Conservation (phyloP, 2,888 invertebrate species). For the Deilephila elpenor region DNA sequence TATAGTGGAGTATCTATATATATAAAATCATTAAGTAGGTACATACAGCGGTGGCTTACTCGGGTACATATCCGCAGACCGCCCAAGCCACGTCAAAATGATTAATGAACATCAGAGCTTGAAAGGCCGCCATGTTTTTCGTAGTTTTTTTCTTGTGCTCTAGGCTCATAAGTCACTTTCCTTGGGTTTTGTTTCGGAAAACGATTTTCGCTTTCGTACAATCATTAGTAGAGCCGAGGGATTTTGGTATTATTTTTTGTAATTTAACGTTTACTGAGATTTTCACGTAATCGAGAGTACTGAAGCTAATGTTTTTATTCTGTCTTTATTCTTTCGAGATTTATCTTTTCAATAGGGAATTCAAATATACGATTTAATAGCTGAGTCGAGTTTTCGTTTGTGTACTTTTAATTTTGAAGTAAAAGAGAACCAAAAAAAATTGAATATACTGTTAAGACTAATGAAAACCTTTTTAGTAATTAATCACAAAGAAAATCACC, state of each 20-base stretch:
- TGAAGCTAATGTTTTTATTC: too few relatives aligned
- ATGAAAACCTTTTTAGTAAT: too few relatives aligned
- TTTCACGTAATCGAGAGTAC: neutral
- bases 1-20: neutral
- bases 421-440: too few relatives aligned
- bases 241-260: neutral
- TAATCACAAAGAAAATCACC: too few relatives aligned
- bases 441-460: too few relatives aligned
- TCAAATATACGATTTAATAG: too few relatives aligned
- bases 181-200: conserved; percentile 32
- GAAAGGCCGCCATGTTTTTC: conserved; percentile 67
- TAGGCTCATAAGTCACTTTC: conserved; percentile 36
- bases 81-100: conserved; percentile 68
- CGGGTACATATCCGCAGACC: conserved; percentile 59
- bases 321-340: too few relatives aligned
- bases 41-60: conserved; percentile 41
- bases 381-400: too few relatives aligned
- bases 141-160: conserved; percentile 42
- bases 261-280: neutral
- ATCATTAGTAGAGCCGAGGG: neutral
- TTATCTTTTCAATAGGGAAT: too few relatives aligned
- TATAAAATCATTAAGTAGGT: conserved; percentile 58
- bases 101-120: conserved; percentile 78
- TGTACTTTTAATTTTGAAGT: too few relatives aligned
- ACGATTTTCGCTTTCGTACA: conserved; percentile 15